Base-by-base conservation (phyloP, 2,888 invertebrate species). In the Leptinotarsa tumamoca region DNA sequence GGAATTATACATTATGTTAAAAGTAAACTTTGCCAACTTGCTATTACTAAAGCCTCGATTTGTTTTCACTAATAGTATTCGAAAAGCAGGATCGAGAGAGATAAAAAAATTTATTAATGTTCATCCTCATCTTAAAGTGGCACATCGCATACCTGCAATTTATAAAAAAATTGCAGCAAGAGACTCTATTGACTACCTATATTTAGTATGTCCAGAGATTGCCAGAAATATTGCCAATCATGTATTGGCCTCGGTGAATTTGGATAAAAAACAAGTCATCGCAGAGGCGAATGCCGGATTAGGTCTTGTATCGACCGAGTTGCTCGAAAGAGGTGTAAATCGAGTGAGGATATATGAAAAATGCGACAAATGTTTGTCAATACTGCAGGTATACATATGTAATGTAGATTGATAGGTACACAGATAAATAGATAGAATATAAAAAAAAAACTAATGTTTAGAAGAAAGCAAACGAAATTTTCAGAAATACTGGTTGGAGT, bases 201-300 rank as follows among this genome's bases (percentile, higher is more conserved):
- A 85, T 78, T 78, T 86, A 66, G 80, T 84, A 61, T 84, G 84
- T 78, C 75, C 81, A 14, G 54, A 79, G 3, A 76, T 82, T 23
- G 86, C 85, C 4, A 82, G 83, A 73, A 78, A 73, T 18, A 81
- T 85, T 49, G 83, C 80, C 5, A 33, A 75, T 10, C 73, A 82
- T 72, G 72, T 86, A 68, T 66, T 81, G 21, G 82, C 84, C 18
- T 71, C 77, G 67, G 73, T 86, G 58, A 74, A 79, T 33, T 56
- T 72, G 33, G 78, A 82, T 75, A 76, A 72, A 21, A 75, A 82
- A 23, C 84, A 84, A 67, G 88, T 90, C 3, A 84, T 93, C 18
- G 87, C 93, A n/a, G 95, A 95, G 89, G 89, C 93, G 0, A 93
- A 93, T 88, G 93, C 95, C 1, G 95, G 95, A 0, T 87, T 92